A percentile compares a stretch with the other conserved stretches of the same genome.
phyloP scores from a whole-genome alignment of 2,888 invertebrate genomes.

The Athalia circularis region DNA sequence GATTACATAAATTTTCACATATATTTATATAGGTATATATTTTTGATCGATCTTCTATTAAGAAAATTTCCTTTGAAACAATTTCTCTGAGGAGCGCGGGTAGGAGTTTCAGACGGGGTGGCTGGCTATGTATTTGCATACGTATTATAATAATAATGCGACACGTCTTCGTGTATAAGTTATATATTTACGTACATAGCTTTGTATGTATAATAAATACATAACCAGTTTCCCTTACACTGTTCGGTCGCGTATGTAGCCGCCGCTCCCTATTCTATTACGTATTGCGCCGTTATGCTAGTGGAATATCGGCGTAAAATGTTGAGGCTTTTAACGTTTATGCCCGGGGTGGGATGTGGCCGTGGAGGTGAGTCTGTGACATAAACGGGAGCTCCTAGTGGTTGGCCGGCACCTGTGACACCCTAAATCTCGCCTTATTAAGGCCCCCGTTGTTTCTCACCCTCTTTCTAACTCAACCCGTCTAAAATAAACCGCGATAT shows the following conservation, averaged over 20 bases:
- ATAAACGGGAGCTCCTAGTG: conserved; percentile 55
- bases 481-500: conserved; percentile 22
- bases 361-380: conserved; percentile 48
- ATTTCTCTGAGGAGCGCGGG: no score
- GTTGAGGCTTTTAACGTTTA: conserved; percentile 61
- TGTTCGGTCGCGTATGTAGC: not conserved
- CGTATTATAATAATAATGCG: no score
- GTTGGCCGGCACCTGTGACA: conserved; percentile 63
- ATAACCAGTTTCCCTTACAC: not conserved
- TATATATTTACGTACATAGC: no score
- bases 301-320: conserved; percentile 47
- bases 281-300: conserved; percentile 42
- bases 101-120: no score
- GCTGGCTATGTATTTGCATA: no score
- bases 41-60: no score
- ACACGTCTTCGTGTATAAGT: no score
- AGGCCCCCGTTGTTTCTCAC: conserved; percentile 50
- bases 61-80: no score
- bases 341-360: conserved; percentile 54
- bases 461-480: not conserved
- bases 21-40: no score
- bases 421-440: conserved; percentile 67
- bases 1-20: no score
- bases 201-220: not conserved
- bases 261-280: conserved; percentile 28